Base-by-base conservation (phyloP, 2,888 invertebrate species). In the Nomada hirtipes region DNA sequence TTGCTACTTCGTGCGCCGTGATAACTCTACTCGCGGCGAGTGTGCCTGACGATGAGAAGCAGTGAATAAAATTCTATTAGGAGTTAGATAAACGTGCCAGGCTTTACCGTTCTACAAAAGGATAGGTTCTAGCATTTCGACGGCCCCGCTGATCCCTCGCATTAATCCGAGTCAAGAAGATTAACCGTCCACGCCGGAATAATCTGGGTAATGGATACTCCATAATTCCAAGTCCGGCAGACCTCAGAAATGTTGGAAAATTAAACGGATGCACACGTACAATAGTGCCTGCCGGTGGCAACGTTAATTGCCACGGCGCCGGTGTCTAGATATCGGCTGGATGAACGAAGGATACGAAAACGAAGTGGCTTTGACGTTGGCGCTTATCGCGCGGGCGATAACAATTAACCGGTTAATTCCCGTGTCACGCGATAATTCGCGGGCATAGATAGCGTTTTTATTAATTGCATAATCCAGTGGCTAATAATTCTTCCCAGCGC, bases 361-460 rank as follows among this genome's bases (percentile, higher is more conserved):
- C 26, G 64, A 57, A n/a, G 67, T 42, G 23, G 26, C 50, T 3
- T 26, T 20, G 23, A 59, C 11, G 65, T 52, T 61, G 20, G 3
- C 23, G 60, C 18, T 60, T 79, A 76, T 76, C 79, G 76, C 10
- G n/a, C 13, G 15, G 26, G 50, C 65, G 76, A 79, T 71, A 79
- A 84, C 79, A 75, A 85, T 85, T 82, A 75, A 73, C 67, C 74
- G 64, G 64, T 79, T 79, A 76, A 85, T 82, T 84, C 59, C 42
- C 42, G 65, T 29, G 53, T 23, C 59, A 20, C 57, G 52, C 15
- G 61, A 53, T 73, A 64, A 76, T 55, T 29, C 55, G 44, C 72
- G 53, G 18, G 2, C 57, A 20, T 3, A 47, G 47, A 47, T 15
- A 47, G 15, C 47, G 15, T 13, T 47, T 47, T 15, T 47, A 47